A percentile compares a stretch with the other conserved stretches of the same genome.
Evolutionary conservation across 1,140 invertebrate genomes (phyloP).

Genomic region (Heliconius melpomene): DNA sequence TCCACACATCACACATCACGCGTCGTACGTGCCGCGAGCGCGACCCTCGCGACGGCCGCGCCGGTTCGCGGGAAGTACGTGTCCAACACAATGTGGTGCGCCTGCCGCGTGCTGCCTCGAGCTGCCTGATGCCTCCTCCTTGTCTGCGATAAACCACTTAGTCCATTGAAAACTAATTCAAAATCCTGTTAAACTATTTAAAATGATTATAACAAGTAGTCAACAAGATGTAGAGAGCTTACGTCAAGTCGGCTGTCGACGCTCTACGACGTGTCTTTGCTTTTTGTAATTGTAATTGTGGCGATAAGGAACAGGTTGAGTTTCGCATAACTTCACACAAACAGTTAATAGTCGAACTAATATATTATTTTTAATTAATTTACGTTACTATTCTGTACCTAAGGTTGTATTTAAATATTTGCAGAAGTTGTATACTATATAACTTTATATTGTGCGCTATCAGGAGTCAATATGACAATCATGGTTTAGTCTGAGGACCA

Average conservation of each 20-base stretch:
- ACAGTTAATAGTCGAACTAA: background rate
- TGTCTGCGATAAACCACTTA: background rate
- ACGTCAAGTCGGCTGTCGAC: background rate
- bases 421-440: too few relatives aligned
- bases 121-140: background rate
- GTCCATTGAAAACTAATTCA: background rate
- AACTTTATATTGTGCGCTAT: background rate
- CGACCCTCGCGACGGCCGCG: background rate
- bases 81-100: conserved; percentile 12
- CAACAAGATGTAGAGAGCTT: too few relatives aligned
- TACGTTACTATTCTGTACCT: background rate
- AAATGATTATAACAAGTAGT: too few relatives aligned
- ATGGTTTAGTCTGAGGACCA: background rate
- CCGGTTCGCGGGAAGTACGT: conserved; percentile 29
- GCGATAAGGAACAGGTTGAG: background rate
- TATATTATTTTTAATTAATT: background rate
- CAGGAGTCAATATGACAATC: background rate
- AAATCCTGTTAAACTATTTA: too few relatives aligned
- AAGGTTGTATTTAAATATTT: too few relatives aligned
- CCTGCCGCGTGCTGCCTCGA: background rate
- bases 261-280: background rate
- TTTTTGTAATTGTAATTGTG: background rate
- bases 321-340: conserved; percentile 4
- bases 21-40: conserved; percentile 19
- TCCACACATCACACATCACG: conserved; percentile 8